Evolutionary conservation across 2,888 invertebrate species (phyloP), one percentile per base, ranked within the genome.

Genomic region (Andrena chrysosceles): DNA sequence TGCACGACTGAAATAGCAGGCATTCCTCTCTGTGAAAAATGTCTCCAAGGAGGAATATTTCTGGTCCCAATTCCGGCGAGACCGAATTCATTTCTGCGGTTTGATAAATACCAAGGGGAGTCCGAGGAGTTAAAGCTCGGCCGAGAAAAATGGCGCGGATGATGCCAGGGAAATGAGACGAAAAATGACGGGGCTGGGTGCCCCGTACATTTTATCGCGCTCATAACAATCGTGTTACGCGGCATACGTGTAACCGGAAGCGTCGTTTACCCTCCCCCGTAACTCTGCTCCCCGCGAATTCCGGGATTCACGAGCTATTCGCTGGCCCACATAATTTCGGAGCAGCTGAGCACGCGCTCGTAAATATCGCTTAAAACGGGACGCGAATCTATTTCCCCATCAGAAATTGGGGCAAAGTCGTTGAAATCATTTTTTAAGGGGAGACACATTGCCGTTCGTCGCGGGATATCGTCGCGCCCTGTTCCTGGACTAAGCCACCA

Each of bases 371-470:
- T 63, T 63, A 48, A 56, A 79, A 63, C 56, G 76, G 16, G 67
- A 20, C 10, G 31, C 35, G 54, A 29, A 74, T 48, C 54, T 68
- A 75, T 68, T 35, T 31, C 63, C 35, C 59, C 42, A 48, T 68
- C 68, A 54, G 63, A 74, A 78, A 78, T 74, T 74, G 68, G 75
- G 68, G 54, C 75, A 31, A 75, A 67, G 54, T 68, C 68, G 78
- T 74, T 68, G 60, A 68, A 68, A 68, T 68, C 63, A 68, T 78
- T 78, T 78, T 75, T 72, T 26, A 33, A 13, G 8, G 23, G 10
- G 31, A 63, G 62, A 54, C 33, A 8, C 67, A 48, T 31, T 2
- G 23, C 2, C 29, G 35, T 20, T 49, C 10, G 7, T 2, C 63
- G 31, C n/a, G 8, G 10, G n/a, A 64, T 42, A 69, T 56, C 62